Evolutionary conservation across 2,113 vertebrate genomes (phyloP), one percentile per base, ranked within the genome.

Genomic region (Ancistrus triradiatus): DNA sequence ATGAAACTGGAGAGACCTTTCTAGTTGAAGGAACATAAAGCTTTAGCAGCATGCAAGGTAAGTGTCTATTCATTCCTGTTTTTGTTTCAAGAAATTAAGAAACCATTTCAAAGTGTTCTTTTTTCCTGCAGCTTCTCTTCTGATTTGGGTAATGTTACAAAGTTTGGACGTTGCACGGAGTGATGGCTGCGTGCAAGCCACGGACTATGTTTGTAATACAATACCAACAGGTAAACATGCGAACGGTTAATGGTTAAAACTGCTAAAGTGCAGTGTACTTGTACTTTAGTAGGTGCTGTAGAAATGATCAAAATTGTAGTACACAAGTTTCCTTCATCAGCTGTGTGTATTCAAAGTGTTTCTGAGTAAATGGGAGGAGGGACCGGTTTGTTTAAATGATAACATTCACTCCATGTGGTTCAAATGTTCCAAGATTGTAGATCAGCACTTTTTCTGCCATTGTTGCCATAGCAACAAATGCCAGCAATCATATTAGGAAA

Each of bases 171-270:
- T 48, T 18, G 65, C 57, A 0, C 4, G 49, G 7, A 47, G 46
- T 42, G 2, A 1, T 0, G 33, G n/a, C 6, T 79, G 79, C 61
- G 4, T 17, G 0, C 15, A 0, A 15, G 48, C 11, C 14, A 3
- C 2, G 0, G 13, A 64, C 2, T 50, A 74, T 11, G 17, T 88
- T 49, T 85, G 85, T 62, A 10, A 7, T 2, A 47, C 66, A 0
- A 46, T 84, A 14, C 82, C 75, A 15, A 0, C 50, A 31, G 44
- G 84, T 84, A 63, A 79, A 11, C 7, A 38, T 11, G 13, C 13
- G 3, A 38, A 11, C 7, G 10, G 9, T 9, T 5, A 5, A 33
- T 33, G 28, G 28, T 4, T 33, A 5, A n/a, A n/a, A n/a, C n/a
- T n/a, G n/a, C n/a, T n/a, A n/a, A n/a, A n/a, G n/a, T n/a, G n/a